A percentile compares a stretch with the other conserved stretches of the same genome.
These are phyloP conservation scores for Drosophila multiciliata DNA, from an alignment of 2,888 invertebrate species.

Conservation along the genomic window DNA sequence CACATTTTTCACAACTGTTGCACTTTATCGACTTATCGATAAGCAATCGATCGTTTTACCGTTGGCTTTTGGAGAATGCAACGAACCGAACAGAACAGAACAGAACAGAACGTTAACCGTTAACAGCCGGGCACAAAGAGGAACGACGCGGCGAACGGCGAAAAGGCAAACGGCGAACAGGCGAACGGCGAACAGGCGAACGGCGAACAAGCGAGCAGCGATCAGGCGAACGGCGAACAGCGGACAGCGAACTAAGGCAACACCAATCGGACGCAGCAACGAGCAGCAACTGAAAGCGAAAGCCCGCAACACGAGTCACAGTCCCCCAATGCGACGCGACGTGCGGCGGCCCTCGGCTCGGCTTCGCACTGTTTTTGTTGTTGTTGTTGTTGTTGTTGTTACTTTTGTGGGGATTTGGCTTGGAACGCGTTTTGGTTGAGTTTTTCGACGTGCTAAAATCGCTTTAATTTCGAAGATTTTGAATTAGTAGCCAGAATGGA, in stretches of 20 bases:
- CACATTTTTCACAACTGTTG: slow-evolving; percentile 20
- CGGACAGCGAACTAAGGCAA: slow-evolving; percentile 53
- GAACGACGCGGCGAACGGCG: slow-evolving; percentile 16
- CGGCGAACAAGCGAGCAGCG: slow-evolving; percentile 30
- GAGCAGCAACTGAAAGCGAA: slow-evolving; percentile 83
- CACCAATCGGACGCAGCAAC: slow-evolving; percentile 82
- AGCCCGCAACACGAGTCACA: slow-evolving; percentile 66
- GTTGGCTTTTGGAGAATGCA: slow-evolving; percentile 37
- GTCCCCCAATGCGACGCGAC: slow-evolving; percentile 50
- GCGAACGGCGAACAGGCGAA: slow-evolving; percentile 33
- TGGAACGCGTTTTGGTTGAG: slow-evolving; percentile 67
- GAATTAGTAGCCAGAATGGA: slow-evolving; percentile 44
- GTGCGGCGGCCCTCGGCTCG: slow-evolving; percentile 49
- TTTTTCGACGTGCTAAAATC: slow-evolving; percentile 69
- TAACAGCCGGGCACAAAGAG: slow-evolving; percentile 11
- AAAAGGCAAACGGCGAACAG: slow-evolving; percentile 19
- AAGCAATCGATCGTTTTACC: slow-evolving; percentile 41
- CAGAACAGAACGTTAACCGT: slow-evolving; percentile 23
- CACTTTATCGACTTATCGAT: slow-evolving; percentile 28
- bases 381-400: background rate
- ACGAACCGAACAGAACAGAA: background rate
- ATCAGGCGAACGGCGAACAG: slow-evolving; percentile 32
- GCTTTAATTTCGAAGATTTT: slow-evolving; percentile 61
- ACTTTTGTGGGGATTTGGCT: slow-evolving; percentile 41
- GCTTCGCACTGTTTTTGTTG: slow-evolving; percentile 28